A percentile compares a stretch with the other conserved stretches of the same genome.
phyloP scores from a whole-genome alignment of 2,113 vertebrate species.

The Brevimyrus niger region DNA sequence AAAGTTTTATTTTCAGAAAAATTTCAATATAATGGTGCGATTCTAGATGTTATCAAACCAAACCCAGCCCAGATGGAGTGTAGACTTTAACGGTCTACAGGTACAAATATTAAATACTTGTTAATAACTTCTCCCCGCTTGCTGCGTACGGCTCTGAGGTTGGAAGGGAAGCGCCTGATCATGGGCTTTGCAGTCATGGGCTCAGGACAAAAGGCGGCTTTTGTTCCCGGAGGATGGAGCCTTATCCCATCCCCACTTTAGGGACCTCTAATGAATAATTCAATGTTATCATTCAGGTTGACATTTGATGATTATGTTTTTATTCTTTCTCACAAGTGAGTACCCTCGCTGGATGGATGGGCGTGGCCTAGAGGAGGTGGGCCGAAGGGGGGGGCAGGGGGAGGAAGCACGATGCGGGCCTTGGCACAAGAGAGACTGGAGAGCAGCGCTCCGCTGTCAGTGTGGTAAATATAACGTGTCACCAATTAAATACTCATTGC shows the following conservation, averaged over 20 bases:
- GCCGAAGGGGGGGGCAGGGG: not conserved
- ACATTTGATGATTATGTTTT: conserved; percentile 68
- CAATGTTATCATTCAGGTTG: conserved; percentile 79
- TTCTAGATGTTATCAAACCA: not conserved
- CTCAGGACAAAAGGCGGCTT: conserved; percentile 57
- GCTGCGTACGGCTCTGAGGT: conserved; percentile 56
- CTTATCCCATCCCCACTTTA: conserved; percentile 72
- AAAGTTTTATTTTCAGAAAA: not conserved
- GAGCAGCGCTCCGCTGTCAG: conserved; percentile 73
- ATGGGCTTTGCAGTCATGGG: conserved; percentile 51
- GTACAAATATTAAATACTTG: conserved; percentile 76
- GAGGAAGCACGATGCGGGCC: conserved; percentile 44
- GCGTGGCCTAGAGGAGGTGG: conserved; percentile 4
- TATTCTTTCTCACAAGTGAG: conserved; percentile 68
- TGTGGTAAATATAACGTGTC: conserved; percentile 94
- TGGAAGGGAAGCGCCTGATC: conserved; percentile 44
- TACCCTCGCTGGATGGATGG: conserved; percentile 51
- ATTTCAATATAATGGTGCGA: not conserved
- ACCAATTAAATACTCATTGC: conserved; percentile 92
- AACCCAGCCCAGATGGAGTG: not conserved
- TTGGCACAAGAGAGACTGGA: conserved; percentile 70
- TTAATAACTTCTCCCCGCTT: conserved; percentile 65
- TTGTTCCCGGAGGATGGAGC: conserved; percentile 55
- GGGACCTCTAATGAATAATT: conserved; percentile 82
- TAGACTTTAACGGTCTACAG: conserved; percentile 51